Conservation (phyloP, 1,140 invertebrate species). For the Mya arenaria region DNA sequence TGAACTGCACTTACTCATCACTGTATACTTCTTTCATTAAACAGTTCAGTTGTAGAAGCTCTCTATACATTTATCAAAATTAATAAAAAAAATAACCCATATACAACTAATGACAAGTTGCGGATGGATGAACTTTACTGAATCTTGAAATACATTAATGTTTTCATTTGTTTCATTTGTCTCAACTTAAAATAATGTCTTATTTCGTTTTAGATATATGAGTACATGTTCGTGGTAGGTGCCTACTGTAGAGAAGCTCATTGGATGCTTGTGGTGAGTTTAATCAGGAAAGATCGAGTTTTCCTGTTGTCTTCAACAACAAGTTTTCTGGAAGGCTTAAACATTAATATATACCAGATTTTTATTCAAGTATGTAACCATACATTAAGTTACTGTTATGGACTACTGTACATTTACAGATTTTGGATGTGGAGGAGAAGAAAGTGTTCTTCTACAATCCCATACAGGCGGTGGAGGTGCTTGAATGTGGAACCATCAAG, state of each 20-base stretch:
- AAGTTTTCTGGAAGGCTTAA: not conserved
- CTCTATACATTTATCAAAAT: no score
- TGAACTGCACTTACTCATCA: not conserved
- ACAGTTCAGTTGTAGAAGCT: not conserved
- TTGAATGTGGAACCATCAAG: not conserved
- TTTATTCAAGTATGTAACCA: not conserved
- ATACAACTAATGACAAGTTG: no score
- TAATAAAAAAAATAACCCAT: no score
- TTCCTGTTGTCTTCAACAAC: not conserved
- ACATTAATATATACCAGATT: not conserved
- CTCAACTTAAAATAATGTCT: not conserved
- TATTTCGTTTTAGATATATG: not conserved
- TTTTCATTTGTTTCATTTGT: not conserved
- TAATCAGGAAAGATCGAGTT: not conserved
- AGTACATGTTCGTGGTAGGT: slow-evolving; percentile 1
- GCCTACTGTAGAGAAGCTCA: slow-evolving; percentile 9
- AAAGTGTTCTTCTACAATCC: slow-evolving; percentile 4
- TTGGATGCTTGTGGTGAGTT: slow-evolving; percentile 1
- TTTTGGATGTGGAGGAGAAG: slow-evolving; percentile 1
- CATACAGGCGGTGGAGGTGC: not conserved
- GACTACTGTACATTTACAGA: not conserved
- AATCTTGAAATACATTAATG: no score
- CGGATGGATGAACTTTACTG: no score
- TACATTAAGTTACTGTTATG: not conserved
- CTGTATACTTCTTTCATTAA: not conserved